Conservation (phyloP, 2,113 vertebrate species). For the Bombycilla garrulus region DNA sequence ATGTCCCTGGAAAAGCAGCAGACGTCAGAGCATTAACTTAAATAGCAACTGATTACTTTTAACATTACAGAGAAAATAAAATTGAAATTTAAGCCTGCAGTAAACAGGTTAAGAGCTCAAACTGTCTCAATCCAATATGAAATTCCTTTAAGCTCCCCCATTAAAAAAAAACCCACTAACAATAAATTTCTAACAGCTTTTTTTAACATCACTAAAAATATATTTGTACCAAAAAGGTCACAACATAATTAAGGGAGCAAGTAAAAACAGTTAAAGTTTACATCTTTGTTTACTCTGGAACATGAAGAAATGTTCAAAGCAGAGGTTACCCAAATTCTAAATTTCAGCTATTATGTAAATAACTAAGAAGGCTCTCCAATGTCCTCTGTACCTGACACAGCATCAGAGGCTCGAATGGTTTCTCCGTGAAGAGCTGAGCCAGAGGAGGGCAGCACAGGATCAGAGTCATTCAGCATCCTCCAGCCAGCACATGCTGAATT, state of each 20-base stretch:
- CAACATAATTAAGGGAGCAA: not conserved
- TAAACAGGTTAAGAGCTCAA: not conserved
- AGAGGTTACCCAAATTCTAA: not conserved
- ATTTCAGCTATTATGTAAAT: not conserved
- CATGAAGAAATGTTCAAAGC: not conserved
- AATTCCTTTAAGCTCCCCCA: not conserved
- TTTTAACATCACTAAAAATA: not conserved
- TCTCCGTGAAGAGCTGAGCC: constrained; percentile 1
- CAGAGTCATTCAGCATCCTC: constrained; percentile 61
- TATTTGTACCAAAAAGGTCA: not conserved
- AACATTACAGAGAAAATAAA: not conserved
- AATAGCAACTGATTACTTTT: not conserved
- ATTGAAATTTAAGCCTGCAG: not conserved
- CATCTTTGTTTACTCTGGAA: not conserved
- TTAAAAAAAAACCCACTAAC: not conserved
- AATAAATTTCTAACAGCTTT: not conserved
- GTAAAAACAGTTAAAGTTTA: not conserved
- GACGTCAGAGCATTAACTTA: not conserved
- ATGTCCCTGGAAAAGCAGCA: not conserved
- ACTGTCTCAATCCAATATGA: not conserved
- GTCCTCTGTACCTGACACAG: constrained; percentile 66
- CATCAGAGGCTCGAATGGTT: not conserved
- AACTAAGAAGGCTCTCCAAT: not conserved
- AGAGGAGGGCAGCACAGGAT: constrained; percentile 37
- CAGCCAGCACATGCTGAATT: constrained; percentile 16